Evolutionary conservation across 2,888 invertebrate genomes (phyloP).

Genomic region (Scaptomyza polygonia): DNA sequence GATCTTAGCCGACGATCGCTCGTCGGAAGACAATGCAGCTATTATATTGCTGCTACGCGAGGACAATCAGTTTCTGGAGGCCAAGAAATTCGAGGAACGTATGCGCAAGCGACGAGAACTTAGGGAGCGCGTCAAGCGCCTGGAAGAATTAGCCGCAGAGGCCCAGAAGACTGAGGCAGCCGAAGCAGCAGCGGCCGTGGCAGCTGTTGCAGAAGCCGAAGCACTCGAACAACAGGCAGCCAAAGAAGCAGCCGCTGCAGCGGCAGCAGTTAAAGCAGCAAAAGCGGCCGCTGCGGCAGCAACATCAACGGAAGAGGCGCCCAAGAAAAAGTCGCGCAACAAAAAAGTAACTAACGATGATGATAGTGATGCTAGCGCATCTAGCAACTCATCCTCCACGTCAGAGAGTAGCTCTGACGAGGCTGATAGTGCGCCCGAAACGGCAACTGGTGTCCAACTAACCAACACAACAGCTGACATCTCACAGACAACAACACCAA

Average conservation of each 20-base stretch:
- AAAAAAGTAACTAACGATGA: conserved; percentile 82
- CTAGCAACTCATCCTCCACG: conserved; percentile 54
- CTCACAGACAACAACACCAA: conserved; percentile 52
- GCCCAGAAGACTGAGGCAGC: conserved; percentile 86
- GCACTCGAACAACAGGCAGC: conserved; percentile 25
- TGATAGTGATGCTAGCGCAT: conserved; percentile 45
- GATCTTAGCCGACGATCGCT: conserved; percentile 84
- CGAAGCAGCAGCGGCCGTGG: conserved; percentile 70
- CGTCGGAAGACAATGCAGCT: conserved; percentile 86
- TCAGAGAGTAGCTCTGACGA: conserved; percentile 80
- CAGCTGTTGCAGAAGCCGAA: conserved; percentile 43
- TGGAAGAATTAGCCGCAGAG: conserved; percentile 85
- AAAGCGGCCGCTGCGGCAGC: conserved; percentile 12
- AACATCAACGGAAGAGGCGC: conserved; percentile 41
- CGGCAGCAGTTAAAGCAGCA: conserved; percentile 35
- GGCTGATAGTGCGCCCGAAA: conserved; percentile 55
- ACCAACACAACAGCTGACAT: conserved; percentile 47
- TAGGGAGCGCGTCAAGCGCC: conserved; percentile 93
- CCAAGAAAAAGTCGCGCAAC: conserved; percentile 71
- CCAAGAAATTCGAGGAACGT: conserved; percentile 87
- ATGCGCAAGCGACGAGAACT: conserved; percentile 92
- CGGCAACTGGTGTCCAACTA: conserved; percentile 56
- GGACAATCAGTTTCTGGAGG: conserved; percentile 84
- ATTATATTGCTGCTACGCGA: conserved; percentile 84
- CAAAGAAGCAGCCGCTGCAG: conserved; percentile 26